Base-by-base conservation (phyloP, 2,888 invertebrate species). In the Uropetala carovei region DNA sequence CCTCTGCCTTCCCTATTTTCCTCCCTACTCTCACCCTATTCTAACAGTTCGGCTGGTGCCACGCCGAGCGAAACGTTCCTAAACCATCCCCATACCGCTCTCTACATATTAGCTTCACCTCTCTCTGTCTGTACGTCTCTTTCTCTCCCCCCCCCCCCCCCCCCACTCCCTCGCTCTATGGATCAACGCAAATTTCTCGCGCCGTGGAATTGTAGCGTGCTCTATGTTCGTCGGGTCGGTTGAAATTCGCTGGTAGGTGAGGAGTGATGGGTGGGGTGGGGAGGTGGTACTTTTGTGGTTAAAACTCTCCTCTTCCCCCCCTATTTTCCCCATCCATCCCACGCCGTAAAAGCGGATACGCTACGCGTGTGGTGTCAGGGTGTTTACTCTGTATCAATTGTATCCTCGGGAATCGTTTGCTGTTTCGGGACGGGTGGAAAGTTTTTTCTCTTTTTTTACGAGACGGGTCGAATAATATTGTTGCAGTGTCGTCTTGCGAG, bases 191-290 rank as follows among this genome's bases (percentile, higher is more conserved):
- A 75, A 75, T 75, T 27, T 75, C 75, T 27, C 22, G 27, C 75
- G 75, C 75, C 11, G 75, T 75, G 75, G 27, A 75, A 75, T 75
- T 75, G 75, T 27, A 75, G 75, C 75, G 22, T 11, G 75, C 75
- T 75, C 68, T 68, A 16, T n/a, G 14, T n/a, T 16, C 64, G 64
- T 16, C n/a, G 64, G 64, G 64, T 16, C 68, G 68, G 68, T 68
- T n/a, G 68, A 22, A 11, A 75, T 13, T 22, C 75, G 75, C 22
- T 75, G 75, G 22, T 27, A 27, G 75, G 22, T 27, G 18, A n/a
- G 68, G 68, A 43, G 75, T 75, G 75, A 22, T 27, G 75, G 75
- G 22, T 13, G 18, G 16, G 68, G 68, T 18, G n/a, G 14, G 8
- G 68, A n/a, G 68, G 68, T n/a, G 68, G 75, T 75, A 27, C 27